These are phyloP conservation scores for Caenorhabditis sulstoni DNA, from an alignment of 2,888 invertebrate genomes.

Conservation along the genomic window DNA sequence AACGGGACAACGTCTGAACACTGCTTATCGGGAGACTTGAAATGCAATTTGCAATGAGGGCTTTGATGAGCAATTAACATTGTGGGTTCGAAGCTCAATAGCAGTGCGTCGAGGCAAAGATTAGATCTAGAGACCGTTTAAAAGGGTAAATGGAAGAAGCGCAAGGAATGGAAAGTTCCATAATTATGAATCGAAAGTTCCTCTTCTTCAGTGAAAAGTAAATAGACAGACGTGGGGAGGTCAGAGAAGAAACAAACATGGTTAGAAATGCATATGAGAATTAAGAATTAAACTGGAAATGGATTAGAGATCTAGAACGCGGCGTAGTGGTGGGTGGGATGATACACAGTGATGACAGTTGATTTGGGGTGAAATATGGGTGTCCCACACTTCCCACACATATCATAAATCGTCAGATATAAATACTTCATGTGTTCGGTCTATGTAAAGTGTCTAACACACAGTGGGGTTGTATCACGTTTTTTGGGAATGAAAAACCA, in stretches of 20 bases:
- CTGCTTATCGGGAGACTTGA: constrained; percentile 28
- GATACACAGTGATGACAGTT: constrained; percentile 13
- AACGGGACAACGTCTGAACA: constrained; percentile 16
- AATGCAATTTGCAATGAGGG: constrained; percentile 50
- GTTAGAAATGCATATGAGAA: constrained; percentile 30
- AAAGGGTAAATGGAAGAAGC: constrained; percentile 1
- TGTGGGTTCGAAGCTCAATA: constrained; percentile 39
- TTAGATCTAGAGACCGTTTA: constrained; percentile 27
- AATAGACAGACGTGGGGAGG: constrained; percentile 19
- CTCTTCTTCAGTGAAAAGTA: constrained; percentile 5
- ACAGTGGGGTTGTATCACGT: background rate
- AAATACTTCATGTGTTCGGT: constrained; percentile 28
- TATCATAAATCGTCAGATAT: constrained; percentile 37
- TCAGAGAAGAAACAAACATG: constrained; percentile 39
- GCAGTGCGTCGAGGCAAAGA: too few relatives aligned
- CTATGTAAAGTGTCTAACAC: background rate
- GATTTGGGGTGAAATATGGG: constrained; percentile 39
- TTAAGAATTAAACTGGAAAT: constrained; percentile 46
- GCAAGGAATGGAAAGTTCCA: constrained; percentile 32
- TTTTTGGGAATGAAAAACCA: background rate
- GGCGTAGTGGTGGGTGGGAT: constrained; percentile 19
- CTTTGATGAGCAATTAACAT: constrained; percentile 56
- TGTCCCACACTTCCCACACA: background rate
- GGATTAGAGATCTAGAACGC: background rate
- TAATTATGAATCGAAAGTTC: constrained; percentile 46